Evolutionary conservation across 2,113 vertebrate genomes (phyloP), one percentile per base, ranked within the genome.

Genomic region (Notarius quadriscutis): DNA sequence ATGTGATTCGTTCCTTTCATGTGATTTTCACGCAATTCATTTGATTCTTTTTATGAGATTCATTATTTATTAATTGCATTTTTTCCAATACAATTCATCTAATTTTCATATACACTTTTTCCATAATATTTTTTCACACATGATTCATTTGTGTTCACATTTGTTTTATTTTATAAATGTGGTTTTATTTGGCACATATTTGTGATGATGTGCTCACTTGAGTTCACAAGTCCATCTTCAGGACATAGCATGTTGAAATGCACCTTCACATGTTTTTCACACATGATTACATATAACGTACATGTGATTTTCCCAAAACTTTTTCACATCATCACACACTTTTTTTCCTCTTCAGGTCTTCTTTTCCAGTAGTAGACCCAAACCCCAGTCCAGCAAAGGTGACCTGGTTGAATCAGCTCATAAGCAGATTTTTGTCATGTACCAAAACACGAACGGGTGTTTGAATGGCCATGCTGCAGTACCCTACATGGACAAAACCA

Each of bases 291-390:
- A 11, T 48, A 1, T 20, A 5, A 48, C 18, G 18, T 7, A 6
- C 17, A 10, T 9, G 2, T 51, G 27, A 18, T 34, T 71, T 71
- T 17, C 20, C 20, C 65, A 34, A n/a, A 14, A 53, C 20, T n/a
- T 63, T 79, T 67, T 77, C 12, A 69, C 12, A 41, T 17, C 34
- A 71, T 34, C 3, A 50, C 20, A 50, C 34, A 17, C 6, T 27
- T 79, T 77, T 77, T 55, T 8, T 14, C 5, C 41, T 10, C 74
- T 62, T 0, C 81, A 97, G 97, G 94, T 96, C 0, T 97, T 96
- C 84, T 89, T 97, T 87, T 93, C 94, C 75, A 95, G 92, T 63
- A 95, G 92, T 30, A 96, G 93, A 90, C 91, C 93, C 88, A 84
- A 91, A 88, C 0, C 10, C 48, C 69, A 10, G 1, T 10, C 67